A percentile compares a stretch with the other conserved stretches of the same genome.
phyloP scores from a whole-genome alignment of 2,113 vertebrate species.

The Megaceryle maxima region DNA sequence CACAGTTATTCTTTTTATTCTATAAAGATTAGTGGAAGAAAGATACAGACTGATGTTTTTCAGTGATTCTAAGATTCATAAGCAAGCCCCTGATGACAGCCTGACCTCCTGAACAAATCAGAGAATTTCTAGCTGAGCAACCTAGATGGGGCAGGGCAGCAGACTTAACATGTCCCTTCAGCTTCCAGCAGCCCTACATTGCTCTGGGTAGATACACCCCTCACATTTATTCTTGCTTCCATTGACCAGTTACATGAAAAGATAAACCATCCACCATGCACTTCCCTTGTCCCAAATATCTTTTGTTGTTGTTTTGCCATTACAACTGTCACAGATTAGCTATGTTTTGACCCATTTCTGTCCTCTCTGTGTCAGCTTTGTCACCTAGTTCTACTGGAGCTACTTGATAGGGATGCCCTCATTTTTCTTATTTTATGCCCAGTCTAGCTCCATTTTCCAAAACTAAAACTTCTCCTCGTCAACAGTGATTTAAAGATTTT shows the following conservation, averaged over 20 bases:
- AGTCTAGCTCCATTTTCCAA: background rate
- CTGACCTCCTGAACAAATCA: background rate
- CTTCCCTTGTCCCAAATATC: background rate
- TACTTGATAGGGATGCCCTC: background rate
- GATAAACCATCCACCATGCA: background rate
- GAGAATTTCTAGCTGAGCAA: accelerated
- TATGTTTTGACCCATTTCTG: background rate
- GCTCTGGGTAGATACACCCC: background rate
- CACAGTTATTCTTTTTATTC: background rate
- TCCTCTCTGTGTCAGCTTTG: background rate
- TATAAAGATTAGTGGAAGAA: background rate
- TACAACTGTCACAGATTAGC: background rate
- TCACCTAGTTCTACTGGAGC: background rate
- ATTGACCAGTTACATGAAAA: background rate
- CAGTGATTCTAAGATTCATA: background rate
- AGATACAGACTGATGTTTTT: background rate
- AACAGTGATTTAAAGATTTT: background rate
- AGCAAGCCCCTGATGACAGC: background rate
- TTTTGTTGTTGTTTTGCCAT: background rate
- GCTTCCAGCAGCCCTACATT: background rate
- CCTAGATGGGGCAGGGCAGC: background rate
- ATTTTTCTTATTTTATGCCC: background rate
- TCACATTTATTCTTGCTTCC: background rate
- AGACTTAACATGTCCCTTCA: background rate
- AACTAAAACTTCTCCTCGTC: background rate